Evolutionary conservation across 2,797 vertebrate genomes (phyloP), one percentile per base, ranked within the genome.

Genomic region (Cichlasoma orientale): DNA sequence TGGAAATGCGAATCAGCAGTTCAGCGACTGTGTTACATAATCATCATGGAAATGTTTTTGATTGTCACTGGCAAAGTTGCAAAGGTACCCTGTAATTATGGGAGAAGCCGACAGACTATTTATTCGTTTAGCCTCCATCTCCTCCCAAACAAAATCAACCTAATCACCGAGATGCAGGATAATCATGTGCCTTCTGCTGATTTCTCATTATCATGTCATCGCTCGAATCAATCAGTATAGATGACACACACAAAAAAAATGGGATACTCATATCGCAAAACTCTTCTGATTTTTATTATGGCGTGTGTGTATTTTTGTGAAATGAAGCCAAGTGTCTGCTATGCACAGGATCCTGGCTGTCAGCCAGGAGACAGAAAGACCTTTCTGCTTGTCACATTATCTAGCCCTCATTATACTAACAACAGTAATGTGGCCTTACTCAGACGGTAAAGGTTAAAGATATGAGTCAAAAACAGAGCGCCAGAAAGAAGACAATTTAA

Each of bases 61-160:
- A 69, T 72, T 73, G 57, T 59, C 56, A 79, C 1, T 68, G 63
- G 63, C 41, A 68, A 29, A 76, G 57, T 58, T 55, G 44, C 71
- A 66, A 38, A 75, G 56, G 19, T 41, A 50, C 59, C 44, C 78
- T 89, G 78, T 80, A 79, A 86, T 87, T 82, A 83, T 76, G 7
- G 12, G 70, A 59, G 50, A 10, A 38, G 74, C 72, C 56, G 75
- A 58, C 77, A 86, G 59, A 41, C 73, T 77, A 75, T 79, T 83
- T 80, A 36, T 72, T 78, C 25, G 44, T 74, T 85, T 66, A 57
- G 38, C 71, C 59, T 75, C 53, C 2, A 36, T 81, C 78, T 83
- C 78, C 11, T 58, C 66, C 41, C 41, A 50, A 68, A 68, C 41
- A 68, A 68, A 50, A 13, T 68, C 41, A 69, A 52, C 23, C 25